Conservation (phyloP, 2,113 vertebrate species). For the Motacilla tschutschensis region DNA sequence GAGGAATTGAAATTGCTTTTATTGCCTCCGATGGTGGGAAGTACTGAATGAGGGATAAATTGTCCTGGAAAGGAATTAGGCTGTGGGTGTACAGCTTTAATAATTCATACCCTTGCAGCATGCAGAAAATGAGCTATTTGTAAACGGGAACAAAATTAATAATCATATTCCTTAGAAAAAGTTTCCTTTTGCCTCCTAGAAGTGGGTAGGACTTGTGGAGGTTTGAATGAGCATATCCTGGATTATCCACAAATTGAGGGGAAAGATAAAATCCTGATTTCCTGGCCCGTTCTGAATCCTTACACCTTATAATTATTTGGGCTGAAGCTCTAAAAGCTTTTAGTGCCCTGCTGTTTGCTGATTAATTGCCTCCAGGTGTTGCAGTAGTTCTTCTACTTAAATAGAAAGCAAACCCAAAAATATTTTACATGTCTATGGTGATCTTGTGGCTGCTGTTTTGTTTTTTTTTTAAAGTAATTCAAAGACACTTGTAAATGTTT, state of each 20-base stretch:
- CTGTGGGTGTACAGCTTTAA: neutral
- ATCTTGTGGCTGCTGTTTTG: neutral
- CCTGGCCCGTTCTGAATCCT: neutral
- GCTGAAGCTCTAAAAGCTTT: neutral
- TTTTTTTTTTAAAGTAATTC: neutral
- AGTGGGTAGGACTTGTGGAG: neutral
- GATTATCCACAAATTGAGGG: neutral
- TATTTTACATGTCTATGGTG: neutral
- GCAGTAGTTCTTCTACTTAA: neutral
- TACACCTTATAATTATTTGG: neutral
- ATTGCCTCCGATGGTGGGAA: conserved; percentile 30
- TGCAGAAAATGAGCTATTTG: neutral
- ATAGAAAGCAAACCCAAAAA: fast-evolving
- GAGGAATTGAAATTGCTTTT: conserved; percentile 47
- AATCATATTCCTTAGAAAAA: neutral
- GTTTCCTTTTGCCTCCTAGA: neutral
- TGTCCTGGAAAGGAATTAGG: conserved; percentile 1
- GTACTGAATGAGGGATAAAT: conserved; percentile 14
- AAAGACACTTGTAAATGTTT: neutral
- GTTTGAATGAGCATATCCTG: neutral
- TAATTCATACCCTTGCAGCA: neutral
- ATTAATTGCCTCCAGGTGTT: neutral
- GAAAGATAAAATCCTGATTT: neutral
- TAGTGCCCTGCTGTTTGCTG: neutral
- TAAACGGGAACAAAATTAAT: neutral